Base-by-base conservation (phyloP, 2,113 vertebrate species). In the Silurus meridionalis region DNA sequence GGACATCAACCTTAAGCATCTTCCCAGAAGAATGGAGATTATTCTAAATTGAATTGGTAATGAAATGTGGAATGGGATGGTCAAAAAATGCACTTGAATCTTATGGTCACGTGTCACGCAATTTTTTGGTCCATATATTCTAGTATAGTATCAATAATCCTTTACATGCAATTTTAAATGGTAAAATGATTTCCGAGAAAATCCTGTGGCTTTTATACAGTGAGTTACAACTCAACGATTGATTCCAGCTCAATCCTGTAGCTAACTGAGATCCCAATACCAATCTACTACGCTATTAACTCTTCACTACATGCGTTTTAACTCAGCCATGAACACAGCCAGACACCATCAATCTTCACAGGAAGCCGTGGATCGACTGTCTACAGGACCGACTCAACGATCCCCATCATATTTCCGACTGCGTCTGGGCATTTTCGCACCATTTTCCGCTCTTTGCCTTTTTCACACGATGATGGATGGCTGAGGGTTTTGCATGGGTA, bases 391-490 rank as follows among this genome's bases (percentile, higher is more conserved):
- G 5, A 48, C 17, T 61, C 57, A 80, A 48, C 48, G 57, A 80
- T 48, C 57, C 78, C 57, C 58, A 80, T 80, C 78, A 80, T 80
- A 80, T 48, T 80, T 21, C 23, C 6, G 53, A 37, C 28, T 48
- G 8, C 48, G 78, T 48, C 60, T 14, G 78, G 78, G 78, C 61
- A 10, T 80, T 80, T 61, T 46, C 28, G 9, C 28, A 10, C 17
- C 13, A 80, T 80, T 80, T 80, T 80, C 57, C 19, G 78, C 28
- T 61, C 78, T 61, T 80, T 61, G 78, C 17, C 61, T 80, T 80
- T 60, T 61, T 48, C 19, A 61, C 78, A 80, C 23, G 57, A 61
- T 80, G 78, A 80, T 80, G 57, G 78, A 80, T 61, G 78, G 37
- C 15, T 23, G 13, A 61, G 57, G 48, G 23, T 80, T 80, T 80